Evolutionary conservation across 2,113 vertebrate species (phyloP).

Genomic region (Cyanistes caeruleus): DNA sequence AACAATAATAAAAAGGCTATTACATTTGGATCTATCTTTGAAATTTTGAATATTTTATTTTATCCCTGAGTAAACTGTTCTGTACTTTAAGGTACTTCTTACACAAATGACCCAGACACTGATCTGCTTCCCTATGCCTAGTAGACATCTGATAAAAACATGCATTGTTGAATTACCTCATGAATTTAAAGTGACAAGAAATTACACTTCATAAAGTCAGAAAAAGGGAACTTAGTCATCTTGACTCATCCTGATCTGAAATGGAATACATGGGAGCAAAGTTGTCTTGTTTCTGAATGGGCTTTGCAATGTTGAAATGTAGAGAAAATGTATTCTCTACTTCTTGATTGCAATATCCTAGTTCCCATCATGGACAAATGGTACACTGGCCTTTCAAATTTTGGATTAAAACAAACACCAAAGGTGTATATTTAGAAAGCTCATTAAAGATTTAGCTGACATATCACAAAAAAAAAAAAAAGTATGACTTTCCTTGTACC

Average conservation of each 20-base stretch:
- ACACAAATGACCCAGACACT: background rate
- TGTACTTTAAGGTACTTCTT: background rate
- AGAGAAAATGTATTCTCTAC: background rate
- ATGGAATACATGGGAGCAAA: background rate
- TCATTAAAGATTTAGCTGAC: background rate
- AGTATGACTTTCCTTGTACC: background rate
- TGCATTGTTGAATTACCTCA: constrained; percentile 1
- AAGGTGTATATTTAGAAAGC: background rate
- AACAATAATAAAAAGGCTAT: background rate
- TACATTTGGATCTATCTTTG: constrained; percentile 9
- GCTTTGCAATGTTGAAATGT: background rate
- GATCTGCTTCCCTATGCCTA: background rate
- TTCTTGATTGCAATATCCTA: background rate
- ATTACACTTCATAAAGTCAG: constrained; percentile 8
- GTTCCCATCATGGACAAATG: background rate
- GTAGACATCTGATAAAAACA: constrained; percentile 16
- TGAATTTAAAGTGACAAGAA: constrained; percentile 57
- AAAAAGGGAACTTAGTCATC: background rate
- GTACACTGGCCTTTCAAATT: background rate
- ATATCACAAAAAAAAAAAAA: background rate
- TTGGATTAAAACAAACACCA: background rate
- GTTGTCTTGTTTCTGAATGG: background rate
- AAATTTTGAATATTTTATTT: constrained; percentile 9
- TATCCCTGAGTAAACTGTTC: background rate
- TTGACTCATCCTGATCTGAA: background rate